A percentile compares a stretch with the other conserved stretches of the same genome.
Conservation (phyloP, 1,140 invertebrate genomes). For the Orius laevigatus region DNA sequence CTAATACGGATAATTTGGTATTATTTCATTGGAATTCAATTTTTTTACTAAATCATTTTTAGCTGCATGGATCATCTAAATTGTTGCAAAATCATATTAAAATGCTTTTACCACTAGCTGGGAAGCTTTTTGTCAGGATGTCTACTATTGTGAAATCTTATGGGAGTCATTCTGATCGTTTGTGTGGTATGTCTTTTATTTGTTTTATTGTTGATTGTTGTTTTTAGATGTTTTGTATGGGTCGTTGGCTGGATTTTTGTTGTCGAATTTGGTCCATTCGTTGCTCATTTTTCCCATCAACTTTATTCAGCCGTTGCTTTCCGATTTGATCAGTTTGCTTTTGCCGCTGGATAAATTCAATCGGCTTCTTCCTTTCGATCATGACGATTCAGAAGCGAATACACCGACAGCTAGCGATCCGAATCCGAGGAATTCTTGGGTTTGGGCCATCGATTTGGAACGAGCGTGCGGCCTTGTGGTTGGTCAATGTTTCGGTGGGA, state of each 20-base stretch:
- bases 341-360: slow-evolving; percentile 36
- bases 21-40: background rate
- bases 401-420: slow-evolving; percentile 30
- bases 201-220: background rate
- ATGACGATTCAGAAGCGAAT: slow-evolving; percentile 26
- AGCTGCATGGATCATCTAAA: slow-evolving; percentile 16
- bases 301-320: slow-evolving; percentile 29
- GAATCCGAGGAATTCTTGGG: slow-evolving; percentile 31
- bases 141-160: slow-evolving; percentile 23
- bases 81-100: slow-evolving; percentile 34
- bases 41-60: background rate
- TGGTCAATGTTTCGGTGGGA: slow-evolving; percentile 39
- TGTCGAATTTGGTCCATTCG: slow-evolving; percentile 39
- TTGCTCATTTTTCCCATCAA: slow-evolving; percentile 34
- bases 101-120: slow-evolving; percentile 32
- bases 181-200: slow-evolving; percentile 26
- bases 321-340: slow-evolving; percentile 33
- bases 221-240: slow-evolving; percentile 31
- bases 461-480: slow-evolving; percentile 39
- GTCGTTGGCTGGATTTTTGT: slow-evolving; percentile 36
- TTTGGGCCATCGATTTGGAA: slow-evolving; percentile 45
- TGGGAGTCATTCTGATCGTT: slow-evolving; percentile 24
- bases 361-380: slow-evolving; percentile 30
- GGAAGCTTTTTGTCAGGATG: slow-evolving; percentile 29
- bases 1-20: slow-evolving; percentile 6